A percentile compares a stretch with the other conserved stretches of the same genome.
phyloP scores from a whole-genome alignment of 2,888 invertebrate species.

The Nymphalis urticae region DNA sequence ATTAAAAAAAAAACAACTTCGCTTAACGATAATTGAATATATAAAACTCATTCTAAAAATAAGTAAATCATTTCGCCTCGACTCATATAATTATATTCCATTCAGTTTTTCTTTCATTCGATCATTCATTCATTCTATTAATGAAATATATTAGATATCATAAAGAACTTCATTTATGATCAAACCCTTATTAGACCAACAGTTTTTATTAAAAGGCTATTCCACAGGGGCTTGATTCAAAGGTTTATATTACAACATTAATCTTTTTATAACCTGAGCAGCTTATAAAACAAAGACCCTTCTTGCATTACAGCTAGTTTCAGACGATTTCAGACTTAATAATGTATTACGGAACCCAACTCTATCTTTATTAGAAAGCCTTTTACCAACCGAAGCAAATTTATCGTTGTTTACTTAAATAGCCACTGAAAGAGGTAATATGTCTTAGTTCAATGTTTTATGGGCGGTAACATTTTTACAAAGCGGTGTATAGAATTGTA shows the following conservation, averaged over 20 bases:
- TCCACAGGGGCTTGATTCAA: neutral
- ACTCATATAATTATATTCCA: too few species aligned
- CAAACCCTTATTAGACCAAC: too few species aligned
- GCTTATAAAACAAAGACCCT: slow-evolving; percentile 41
- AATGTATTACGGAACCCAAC: slow-evolving; percentile 33
- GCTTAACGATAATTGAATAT: too few species aligned
- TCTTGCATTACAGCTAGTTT: slow-evolving; percentile 37
- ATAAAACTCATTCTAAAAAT: too few species aligned
- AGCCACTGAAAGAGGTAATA: slow-evolving; percentile 27
- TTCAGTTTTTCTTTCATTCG: too few species aligned
- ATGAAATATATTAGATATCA: too few species aligned
- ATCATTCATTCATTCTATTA: too few species aligned
- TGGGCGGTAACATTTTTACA: slow-evolving; percentile 15
- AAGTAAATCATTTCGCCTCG: too few species aligned
- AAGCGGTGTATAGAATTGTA: neutral
- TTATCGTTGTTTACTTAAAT: slow-evolving; percentile 30
- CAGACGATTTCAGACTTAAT: slow-evolving; percentile 29
- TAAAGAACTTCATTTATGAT: too few species aligned
- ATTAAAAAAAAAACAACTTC: too few species aligned
- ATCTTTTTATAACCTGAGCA: slow-evolving; percentile 40
- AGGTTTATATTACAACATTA: slow-evolving; percentile 40
- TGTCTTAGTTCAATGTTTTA: slow-evolving; percentile 28
- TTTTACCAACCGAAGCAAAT: slow-evolving; percentile 26
- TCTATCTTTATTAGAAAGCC: slow-evolving; percentile 36
- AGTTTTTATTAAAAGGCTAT: too few species aligned